These are phyloP conservation scores for Glomeris marginata DNA, from an alignment of 2,888 invertebrate species.

Conservation along the genomic window DNA sequence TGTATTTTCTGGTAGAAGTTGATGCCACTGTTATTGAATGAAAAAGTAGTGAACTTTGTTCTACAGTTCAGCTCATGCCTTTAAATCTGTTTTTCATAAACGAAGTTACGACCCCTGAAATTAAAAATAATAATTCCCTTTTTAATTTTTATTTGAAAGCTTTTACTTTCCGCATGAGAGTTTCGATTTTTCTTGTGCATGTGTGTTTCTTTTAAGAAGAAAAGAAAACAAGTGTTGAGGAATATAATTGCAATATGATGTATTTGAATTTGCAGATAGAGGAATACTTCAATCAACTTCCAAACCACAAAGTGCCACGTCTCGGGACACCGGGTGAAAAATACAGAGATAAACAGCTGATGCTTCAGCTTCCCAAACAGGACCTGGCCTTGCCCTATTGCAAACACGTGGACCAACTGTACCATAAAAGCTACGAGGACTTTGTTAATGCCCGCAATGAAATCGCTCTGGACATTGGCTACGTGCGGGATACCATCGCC, in stretches of 20 bases:
- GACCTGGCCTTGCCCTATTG: conserved; percentile 82
- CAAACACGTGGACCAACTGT: conserved; percentile 61
- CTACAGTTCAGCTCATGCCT: too few species aligned
- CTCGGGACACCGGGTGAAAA: conserved; percentile 63
- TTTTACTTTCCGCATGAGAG: neutral
- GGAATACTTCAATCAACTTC: conserved; percentile 79
- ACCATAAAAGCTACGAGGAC: conserved; percentile 73
- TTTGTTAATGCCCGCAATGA: conserved; percentile 89
- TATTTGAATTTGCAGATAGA: conserved; percentile 50
- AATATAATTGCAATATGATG: neutral
- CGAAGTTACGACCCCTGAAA: neutral
- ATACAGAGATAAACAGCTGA: conserved; percentile 62
- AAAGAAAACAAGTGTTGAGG: neutral
- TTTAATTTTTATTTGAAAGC: neutral
- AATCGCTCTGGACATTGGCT: conserved; percentile 85
- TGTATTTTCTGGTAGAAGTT: too few species aligned
- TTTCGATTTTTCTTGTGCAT: neutral
- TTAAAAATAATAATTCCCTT: conserved; percentile 1
- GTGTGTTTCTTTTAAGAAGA: neutral
- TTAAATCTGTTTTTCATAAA: neutral
- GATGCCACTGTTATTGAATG: too few species aligned
- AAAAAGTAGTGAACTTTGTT: too few species aligned
- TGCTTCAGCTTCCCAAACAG: conserved; percentile 82
- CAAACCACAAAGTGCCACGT: conserved; percentile 61
- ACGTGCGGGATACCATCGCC: conserved; percentile 32